A percentile compares a stretch with the other conserved stretches of the same genome.
Conservation (phyloP, 2,113 vertebrate species). For the Gymnogyps californianus region DNA sequence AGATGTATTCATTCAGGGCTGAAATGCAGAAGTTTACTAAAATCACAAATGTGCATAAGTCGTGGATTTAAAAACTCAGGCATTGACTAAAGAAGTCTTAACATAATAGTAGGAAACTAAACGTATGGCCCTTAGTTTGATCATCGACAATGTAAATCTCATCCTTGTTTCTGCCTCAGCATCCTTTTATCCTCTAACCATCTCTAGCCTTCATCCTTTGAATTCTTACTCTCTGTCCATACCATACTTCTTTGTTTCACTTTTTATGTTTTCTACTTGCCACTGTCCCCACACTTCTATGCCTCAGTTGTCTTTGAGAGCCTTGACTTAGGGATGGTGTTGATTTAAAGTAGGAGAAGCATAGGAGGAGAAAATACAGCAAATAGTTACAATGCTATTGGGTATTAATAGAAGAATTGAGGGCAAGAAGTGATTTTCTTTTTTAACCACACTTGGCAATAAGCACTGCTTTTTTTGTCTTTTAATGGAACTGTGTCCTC, state of each 20-base stretch:
- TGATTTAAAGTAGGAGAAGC: neutral
- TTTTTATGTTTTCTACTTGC: neutral
- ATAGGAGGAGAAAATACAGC: neutral
- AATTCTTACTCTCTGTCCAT: neutral
- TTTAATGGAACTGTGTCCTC: neutral
- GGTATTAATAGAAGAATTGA: neutral
- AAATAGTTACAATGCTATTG: neutral
- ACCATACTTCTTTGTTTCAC: neutral
- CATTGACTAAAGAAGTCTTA: neutral
- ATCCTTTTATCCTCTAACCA: neutral
- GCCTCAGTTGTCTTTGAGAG: neutral
- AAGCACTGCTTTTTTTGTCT: neutral
- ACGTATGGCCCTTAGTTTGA: neutral
- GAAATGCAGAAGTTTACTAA: neutral
- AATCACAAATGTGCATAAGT: neutral
- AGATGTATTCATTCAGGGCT: neutral
- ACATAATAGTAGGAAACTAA: neutral
- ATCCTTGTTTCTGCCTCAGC: neutral
- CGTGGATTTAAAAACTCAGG: neutral
- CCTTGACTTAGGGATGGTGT: neutral
- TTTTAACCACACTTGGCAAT: neutral
- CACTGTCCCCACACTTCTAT: neutral
- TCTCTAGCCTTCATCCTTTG: neutral
- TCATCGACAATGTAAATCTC: neutral
- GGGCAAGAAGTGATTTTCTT: fast-evolving